Base-by-base conservation (phyloP, 2,797 vertebrate species). In the Rhynchotus rufescens region DNA sequence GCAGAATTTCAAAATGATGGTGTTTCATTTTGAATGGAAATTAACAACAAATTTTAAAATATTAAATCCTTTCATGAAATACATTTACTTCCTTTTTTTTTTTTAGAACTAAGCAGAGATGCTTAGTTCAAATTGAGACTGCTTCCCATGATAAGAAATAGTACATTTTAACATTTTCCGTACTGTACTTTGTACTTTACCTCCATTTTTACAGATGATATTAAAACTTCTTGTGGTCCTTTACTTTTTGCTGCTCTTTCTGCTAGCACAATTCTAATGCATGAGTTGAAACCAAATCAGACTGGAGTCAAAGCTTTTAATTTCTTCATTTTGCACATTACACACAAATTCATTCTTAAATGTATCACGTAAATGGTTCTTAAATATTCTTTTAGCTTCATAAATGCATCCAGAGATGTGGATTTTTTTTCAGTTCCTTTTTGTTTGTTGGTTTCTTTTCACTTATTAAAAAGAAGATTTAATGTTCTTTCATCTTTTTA, bases 301-400 rank as follows among this genome's bases (percentile, higher is more conserved):
- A 13, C 6, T 75, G 54, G 4, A 69, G 6, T 32, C n/a, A 67
- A 71, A 84, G 17, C 30, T 64, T 77, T 38, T 60, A 9, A 51
- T 73, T 86, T 80, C 51, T 84, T 68, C 3, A 30, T 81, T 90
- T 38, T 0, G 2, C 9, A 64, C 25, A 4, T 56, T n/a, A 47
- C 3, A 66, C 9, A 45, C 0, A 8, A 80, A 51, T 2, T 34
- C 34, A 16, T 36, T 6, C 7, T 42, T 47, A 51, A 2, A 3
- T 10, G 2, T 19, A 42, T n/a, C 0, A 56, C 20, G 23, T 62
- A 66, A 66, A 59, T 15, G 22, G 40, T 23, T 47, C 54, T 62
- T 2, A 73, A 57, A 40, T 73, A 30, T 25, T 61, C 11, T 49
- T 3, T 59, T 85, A 49, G 8, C 17, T 82, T 83, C 12, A 66